Evolutionary conservation across 1,140 invertebrate species (phyloP).

Genomic region (Mycetomoellerius zeteki): DNA sequence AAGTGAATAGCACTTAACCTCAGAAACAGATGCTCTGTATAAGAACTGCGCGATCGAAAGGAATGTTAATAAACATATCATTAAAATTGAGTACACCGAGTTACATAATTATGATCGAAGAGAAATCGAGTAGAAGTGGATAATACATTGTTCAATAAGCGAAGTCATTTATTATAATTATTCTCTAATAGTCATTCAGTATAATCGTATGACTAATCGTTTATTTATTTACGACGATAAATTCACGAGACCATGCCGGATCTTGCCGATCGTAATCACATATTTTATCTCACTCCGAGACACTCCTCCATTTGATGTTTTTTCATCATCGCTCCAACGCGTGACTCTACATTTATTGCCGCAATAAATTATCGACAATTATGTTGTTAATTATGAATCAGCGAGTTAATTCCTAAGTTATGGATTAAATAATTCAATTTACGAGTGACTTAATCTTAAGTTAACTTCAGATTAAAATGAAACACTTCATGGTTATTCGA

Average conservation of each 20-base stretch:
- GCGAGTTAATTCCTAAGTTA: neutral
- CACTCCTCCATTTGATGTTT: conserved; percentile 18
- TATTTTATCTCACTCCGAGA: conserved; percentile 18
- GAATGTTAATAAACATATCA: neutral
- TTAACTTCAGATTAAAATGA: neutral
- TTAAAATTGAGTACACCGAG: neutral
- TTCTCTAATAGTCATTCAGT: conserved; percentile 13
- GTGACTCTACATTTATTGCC: neutral
- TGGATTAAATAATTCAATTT: conserved; percentile 10
- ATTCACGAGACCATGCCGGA: neutral
- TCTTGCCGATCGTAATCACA: conserved; percentile 13
- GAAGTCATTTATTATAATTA: conserved; percentile 1
- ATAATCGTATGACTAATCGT: conserved; percentile 33
- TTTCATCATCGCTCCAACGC: neutral
- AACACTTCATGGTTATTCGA: neutral
- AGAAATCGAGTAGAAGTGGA: neutral
- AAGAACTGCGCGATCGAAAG: neutral
- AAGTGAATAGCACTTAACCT: neutral
- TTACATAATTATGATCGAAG: neutral
- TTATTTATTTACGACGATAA: conserved; percentile 42
- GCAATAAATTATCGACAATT: conserved; percentile 9
- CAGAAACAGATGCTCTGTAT: neutral
- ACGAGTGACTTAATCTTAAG: neutral
- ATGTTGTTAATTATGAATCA: neutral
- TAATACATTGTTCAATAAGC: conserved; percentile 14